These are phyloP conservation scores for Reinhardtius hippoglossoides DNA, from an alignment of 2,113 vertebrate species.

Conservation along the genomic window DNA sequence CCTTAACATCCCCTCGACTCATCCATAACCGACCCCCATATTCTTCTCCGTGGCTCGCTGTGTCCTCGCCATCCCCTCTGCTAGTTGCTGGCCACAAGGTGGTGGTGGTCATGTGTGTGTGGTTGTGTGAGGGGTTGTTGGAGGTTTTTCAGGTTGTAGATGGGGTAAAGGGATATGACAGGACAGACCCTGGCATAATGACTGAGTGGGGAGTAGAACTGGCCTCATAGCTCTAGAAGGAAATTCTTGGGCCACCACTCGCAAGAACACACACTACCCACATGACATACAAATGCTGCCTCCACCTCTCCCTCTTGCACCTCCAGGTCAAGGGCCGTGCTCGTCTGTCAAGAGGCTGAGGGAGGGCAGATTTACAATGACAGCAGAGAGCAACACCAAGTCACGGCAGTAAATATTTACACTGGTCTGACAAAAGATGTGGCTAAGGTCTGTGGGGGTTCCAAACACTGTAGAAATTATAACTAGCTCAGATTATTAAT, in stretches of 20 bases:
- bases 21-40: conserved; percentile 70
- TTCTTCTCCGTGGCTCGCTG: conserved; percentile 7
- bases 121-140: conserved; percentile 17
- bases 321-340: conserved; percentile 75
- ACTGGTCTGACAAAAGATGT: conserved; percentile 76
- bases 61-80: conserved; percentile 45
- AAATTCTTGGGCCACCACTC: conserved; percentile 49
- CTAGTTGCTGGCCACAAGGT: conserved; percentile 49
- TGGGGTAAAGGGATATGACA: conserved; percentile 57
- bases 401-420: conserved; percentile 81
- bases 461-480: conserved; percentile 62
- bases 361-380: conserved; percentile 78
- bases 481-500: conserved; percentile 64
- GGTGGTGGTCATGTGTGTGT: conserved; percentile 38
- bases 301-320: conserved; percentile 66
- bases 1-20: conserved; percentile 69
- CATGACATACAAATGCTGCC: conserved; percentile 58
- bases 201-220: conserved; percentile 41
- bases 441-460: conserved; percentile 61
- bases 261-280: conserved; percentile 32
- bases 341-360: conserved; percentile 73
- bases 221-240: conserved; percentile 38
- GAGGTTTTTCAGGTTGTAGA: conserved; percentile 27
- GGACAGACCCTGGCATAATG: conserved; percentile 59
- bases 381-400: conserved; percentile 68